These are phyloP conservation scores for Dasypolia templi DNA, from an alignment of 2,888 invertebrate species.

Conservation along the genomic window DNA sequence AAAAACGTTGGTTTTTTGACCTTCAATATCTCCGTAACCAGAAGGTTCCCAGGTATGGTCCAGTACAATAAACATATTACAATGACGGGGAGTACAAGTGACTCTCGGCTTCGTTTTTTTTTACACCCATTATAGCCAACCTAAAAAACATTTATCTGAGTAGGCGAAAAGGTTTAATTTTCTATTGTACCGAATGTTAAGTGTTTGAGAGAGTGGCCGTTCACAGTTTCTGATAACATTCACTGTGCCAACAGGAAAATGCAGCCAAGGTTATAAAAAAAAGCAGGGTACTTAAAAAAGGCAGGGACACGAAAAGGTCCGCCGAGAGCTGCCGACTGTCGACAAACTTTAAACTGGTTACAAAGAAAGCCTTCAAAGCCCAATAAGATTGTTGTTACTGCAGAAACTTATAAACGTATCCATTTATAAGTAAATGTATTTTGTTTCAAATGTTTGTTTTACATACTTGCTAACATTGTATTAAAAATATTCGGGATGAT, in stretches of 20 bases:
- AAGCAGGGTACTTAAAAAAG: constrained; percentile 67
- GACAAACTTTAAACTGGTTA: constrained; percentile 77
- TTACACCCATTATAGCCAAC: not conserved
- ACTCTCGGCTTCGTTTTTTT: no score
- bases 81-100: no score
- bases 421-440: constrained; percentile 64
- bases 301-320: constrained; percentile 76
- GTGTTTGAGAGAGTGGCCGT: constrained; percentile 33
- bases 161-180: constrained; percentile 30
- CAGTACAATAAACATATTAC: no score
- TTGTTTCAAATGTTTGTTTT: constrained; percentile 53
- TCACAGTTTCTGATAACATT: constrained; percentile 56
- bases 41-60: no score
- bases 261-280: constrained; percentile 62
- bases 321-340: constrained; percentile 62
- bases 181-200: constrained; percentile 32
- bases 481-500: constrained; percentile 23
- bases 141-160: not conserved
- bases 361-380: constrained; percentile 73
- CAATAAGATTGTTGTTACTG: constrained; percentile 69
- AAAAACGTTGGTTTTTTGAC: no score
- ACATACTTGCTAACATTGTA: constrained; percentile 31
- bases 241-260: constrained; percentile 64
- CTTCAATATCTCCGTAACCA: no score
- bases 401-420: constrained; percentile 63